Conservation (phyloP, 2,113 vertebrate species). For the Mystacornis crossleyi region DNA sequence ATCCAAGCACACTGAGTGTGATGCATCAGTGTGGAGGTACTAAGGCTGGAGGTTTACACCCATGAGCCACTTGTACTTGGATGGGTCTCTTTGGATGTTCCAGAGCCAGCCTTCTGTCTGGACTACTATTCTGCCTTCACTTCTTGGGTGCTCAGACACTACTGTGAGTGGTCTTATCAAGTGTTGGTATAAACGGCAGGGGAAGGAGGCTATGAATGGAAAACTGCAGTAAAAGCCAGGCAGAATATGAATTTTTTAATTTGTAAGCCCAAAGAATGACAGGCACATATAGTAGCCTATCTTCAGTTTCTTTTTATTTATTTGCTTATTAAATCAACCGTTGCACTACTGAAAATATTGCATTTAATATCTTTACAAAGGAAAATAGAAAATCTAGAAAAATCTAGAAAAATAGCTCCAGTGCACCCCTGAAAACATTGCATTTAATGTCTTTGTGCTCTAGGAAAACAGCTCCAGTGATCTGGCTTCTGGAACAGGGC, state of each 20-base stretch:
- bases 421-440: background rate
- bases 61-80: background rate
- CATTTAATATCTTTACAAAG: background rate
- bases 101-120: background rate
- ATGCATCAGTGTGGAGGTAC: background rate
- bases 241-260: background rate
- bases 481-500: background rate
- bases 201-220: background rate
- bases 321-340: background rate
- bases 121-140: background rate
- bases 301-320: background rate
- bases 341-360: background rate
- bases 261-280: background rate
- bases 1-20: background rate
- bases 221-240: background rate
- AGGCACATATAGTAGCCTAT: background rate
- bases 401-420: background rate
- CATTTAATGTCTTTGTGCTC: background rate
- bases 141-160: background rate
- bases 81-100: background rate
- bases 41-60: background rate
- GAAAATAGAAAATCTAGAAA: background rate
- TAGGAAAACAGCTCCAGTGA: background rate
- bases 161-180: background rate
- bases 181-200: background rate